These are phyloP conservation scores for Drosophila prostipennis DNA, from an alignment of 2,888 invertebrate species.

Conservation along the genomic window DNA sequence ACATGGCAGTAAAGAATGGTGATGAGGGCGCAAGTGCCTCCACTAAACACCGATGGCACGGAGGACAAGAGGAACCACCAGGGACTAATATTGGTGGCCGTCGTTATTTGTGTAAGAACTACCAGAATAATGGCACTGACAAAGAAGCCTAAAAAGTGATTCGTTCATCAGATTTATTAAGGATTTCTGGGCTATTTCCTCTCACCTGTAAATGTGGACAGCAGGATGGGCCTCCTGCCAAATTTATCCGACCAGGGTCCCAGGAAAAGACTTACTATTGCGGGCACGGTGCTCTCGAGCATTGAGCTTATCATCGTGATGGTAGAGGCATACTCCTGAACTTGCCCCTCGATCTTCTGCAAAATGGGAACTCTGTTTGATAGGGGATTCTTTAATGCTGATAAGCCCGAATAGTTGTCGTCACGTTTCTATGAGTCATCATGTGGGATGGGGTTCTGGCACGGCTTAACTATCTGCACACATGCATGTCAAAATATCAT, in stretches of 20 bases:
- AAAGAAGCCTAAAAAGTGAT: slow-evolving; percentile 74
- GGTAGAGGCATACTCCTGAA: slow-evolving; percentile 88
- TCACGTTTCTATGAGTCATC: slow-evolving; percentile 28
- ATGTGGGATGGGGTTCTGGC: slow-evolving; percentile 5
- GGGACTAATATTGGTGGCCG: slow-evolving; percentile 74
- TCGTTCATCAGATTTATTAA: not conserved
- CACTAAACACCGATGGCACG: slow-evolving; percentile 86
- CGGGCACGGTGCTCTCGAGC: slow-evolving; percentile 88
- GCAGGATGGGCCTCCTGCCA: slow-evolving; percentile 89
- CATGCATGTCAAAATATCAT: slow-evolving; percentile 13
- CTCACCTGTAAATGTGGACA: slow-evolving; percentile 85
- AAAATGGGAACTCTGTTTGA: slow-evolving; percentile 36
- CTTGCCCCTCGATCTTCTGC: slow-evolving; percentile 85
- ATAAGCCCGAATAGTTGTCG: slow-evolving; percentile 2
- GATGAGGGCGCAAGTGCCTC: slow-evolving; percentile 87
- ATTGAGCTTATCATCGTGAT: slow-evolving; percentile 87
- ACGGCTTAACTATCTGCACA: slow-evolving; percentile 6
- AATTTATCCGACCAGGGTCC: slow-evolving; percentile 93
- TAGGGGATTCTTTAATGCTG: slow-evolving; percentile 5
- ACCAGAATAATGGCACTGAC: slow-evolving; percentile 69
- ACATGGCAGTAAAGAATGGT: slow-evolving; percentile 88
- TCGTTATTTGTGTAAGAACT: slow-evolving; percentile 68
- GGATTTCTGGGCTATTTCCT: not conserved
- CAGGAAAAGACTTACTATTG: slow-evolving; percentile 88
- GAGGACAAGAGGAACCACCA: slow-evolving; percentile 85